A percentile compares a stretch with the other conserved stretches of the same genome.
phyloP scores from a whole-genome alignment of 2,888 invertebrate genomes.

The Catocala nupta region DNA sequence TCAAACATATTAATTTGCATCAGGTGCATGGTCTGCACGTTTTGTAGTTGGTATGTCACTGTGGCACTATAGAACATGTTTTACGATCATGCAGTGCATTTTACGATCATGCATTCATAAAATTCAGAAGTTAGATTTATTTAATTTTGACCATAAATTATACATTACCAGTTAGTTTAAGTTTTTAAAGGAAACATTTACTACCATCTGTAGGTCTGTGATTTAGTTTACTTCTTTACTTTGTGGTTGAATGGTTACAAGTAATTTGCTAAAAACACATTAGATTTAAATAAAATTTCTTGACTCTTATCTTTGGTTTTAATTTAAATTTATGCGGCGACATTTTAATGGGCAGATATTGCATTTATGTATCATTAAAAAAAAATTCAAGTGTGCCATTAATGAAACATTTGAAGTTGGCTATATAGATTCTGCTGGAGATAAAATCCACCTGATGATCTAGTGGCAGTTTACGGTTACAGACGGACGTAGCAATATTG shows the following conservation, averaged over 20 bases:
- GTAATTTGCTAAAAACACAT: slow-evolving; percentile 33
- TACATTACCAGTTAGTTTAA: slow-evolving; percentile 36
- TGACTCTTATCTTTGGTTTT: slow-evolving; percentile 40
- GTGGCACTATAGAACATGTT: slow-evolving; percentile 31
- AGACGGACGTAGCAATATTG: no score
- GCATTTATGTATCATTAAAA: no score
- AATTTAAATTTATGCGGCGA: slow-evolving; percentile 10
- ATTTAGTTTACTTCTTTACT: slow-evolving; percentile 35
- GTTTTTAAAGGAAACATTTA: slow-evolving; percentile 43
- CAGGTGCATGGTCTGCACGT: neutral
- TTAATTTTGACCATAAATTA: slow-evolving; percentile 15
- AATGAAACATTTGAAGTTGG: no score
- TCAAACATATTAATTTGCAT: neutral
- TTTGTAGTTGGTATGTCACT: neutral
- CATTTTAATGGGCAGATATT: no score
- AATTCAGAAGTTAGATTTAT: slow-evolving; percentile 9
- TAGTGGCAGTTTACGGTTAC: no score
- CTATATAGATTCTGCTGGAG: no score
- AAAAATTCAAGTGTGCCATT: no score
- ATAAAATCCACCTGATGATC: no score
- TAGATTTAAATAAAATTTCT: slow-evolving; percentile 49
- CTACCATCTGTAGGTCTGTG: slow-evolving; percentile 36
- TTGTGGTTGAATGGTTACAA: slow-evolving; percentile 41
- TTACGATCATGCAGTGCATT: slow-evolving; percentile 17
- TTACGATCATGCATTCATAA: slow-evolving; percentile 17